Conservation (phyloP, 2,797 vertebrate species). For the Poeciliopsis paucimaculata region DNA sequence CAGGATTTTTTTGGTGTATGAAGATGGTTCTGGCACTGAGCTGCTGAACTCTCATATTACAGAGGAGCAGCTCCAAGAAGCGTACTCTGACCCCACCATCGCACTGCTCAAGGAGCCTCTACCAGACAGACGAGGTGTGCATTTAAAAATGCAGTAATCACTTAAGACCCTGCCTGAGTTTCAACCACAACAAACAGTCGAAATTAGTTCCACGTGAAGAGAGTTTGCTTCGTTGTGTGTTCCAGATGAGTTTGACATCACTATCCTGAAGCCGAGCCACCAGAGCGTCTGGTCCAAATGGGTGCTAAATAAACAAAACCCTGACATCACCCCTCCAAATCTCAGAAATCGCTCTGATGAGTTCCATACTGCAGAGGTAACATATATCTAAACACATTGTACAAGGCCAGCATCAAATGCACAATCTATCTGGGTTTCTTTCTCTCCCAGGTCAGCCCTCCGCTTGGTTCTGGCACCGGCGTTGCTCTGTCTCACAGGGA, state of each 20-base stretch:
- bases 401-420: background rate
- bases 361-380: constrained; percentile 84
- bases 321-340: constrained; percentile 84
- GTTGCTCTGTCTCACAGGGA: constrained; percentile 74
- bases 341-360: constrained; percentile 82
- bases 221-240: constrained; percentile 12
- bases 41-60: constrained; percentile 83
- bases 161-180: background rate
- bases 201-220: background rate
- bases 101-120: constrained; percentile 86
- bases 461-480: constrained; percentile 70
- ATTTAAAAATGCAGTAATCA: background rate
- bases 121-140: constrained; percentile 74
- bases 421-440: background rate
- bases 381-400: background rate
- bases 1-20: constrained; percentile 88
- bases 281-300: constrained; percentile 80
- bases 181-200: background rate
- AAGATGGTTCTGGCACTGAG: constrained; percentile 89
- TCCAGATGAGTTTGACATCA: constrained; percentile 84
- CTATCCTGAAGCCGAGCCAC: constrained; percentile 84
- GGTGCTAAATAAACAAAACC: constrained; percentile 82
- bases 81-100: constrained; percentile 75
- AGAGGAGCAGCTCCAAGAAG: constrained; percentile 78
- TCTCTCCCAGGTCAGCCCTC: constrained; percentile 71